Base-by-base conservation (phyloP, 1,140 invertebrate species). In the Dreissena rostriformis region DNA sequence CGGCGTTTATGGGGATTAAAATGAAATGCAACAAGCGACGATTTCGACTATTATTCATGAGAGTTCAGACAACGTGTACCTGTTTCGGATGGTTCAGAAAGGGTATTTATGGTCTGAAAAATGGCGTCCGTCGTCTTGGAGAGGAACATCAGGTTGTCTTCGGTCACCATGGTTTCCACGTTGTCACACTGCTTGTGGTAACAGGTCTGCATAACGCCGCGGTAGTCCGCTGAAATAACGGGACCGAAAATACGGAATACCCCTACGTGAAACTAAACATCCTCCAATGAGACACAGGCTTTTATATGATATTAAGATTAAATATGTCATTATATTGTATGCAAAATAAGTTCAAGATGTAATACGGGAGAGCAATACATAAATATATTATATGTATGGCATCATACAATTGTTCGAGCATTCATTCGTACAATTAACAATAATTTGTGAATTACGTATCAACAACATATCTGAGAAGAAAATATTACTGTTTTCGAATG, bases 141-240 rank as follows among this genome's bases (percentile, higher is more conserved):
- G 0, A 79, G 77, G 67, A 79, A 79, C 49, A 28, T 53, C 6
- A 79, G n/a, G 66, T 79, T 79, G 65, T 79, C 77, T 6, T 79
- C 77, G n/a, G 77, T 79, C 6, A 79, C 49, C 77, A 79, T 79
- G 12, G 22, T 70, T 11, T 53, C 39, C 15, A 68, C 22, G 61
- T 79, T 39, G 29, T 79, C 77, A 57, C 77, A 79, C 5, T 65
- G 51, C 15, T 52, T 19, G 10, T 79, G 77, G 24, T 79, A 79
- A 79, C 77, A 79, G 4, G 24, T 8, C 7, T 55, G 26, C 77
- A 79, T 79, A 10, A 55, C 66, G 10, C 77, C 77, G 10, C 65
- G 65, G 49, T 29, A 79, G 22, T 79, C 57, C n/a, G 66, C 77
- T 79, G 77, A 11, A 66, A 77, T 57, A 57, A 14, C 12, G 12